Percentiles rank a stretch among this genome's conserved stretches.
Conservation (phyloP, 2,888 invertebrate genomes). For the Nomada fabriciana region DNA sequence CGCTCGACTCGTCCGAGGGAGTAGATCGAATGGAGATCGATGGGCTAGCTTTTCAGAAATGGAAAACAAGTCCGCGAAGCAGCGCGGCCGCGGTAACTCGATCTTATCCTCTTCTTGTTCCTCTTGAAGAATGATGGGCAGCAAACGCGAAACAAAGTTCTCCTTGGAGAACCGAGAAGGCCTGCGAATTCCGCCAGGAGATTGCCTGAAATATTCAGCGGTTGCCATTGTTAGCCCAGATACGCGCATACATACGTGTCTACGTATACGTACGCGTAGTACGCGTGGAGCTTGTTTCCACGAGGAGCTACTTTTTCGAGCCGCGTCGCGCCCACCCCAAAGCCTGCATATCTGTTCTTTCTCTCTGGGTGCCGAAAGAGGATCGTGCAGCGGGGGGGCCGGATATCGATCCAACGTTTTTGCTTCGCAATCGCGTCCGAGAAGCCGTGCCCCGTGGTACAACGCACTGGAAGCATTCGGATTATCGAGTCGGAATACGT, state of each 20-base stretch:
- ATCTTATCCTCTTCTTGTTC: background rate
- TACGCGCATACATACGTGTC: background rate
- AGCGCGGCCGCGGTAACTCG: background rate
- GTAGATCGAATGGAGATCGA: slow-evolving; percentile 70
- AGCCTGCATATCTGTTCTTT: background rate
- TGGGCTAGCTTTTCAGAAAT: slow-evolving; percentile 49
- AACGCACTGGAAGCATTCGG: too few species aligned
- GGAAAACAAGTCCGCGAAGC: slow-evolving; percentile 30
- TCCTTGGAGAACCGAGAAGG: slow-evolving; percentile 7
- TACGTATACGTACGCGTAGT: too few species aligned
- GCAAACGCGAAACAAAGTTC: background rate
- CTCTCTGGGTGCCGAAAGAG: background rate
- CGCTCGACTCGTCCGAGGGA: slow-evolving; percentile 55
- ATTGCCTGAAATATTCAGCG: slow-evolving; percentile 52
- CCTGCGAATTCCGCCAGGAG: slow-evolving; percentile 38
- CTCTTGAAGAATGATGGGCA: background rate
- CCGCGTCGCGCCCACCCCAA: background rate
- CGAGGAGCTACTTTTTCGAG: background rate
- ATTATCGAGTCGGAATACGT: too few species aligned
- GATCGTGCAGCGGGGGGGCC: background rate
- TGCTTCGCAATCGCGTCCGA: background rate
- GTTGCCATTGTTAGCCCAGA: slow-evolving; percentile 36
- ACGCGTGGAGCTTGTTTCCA: background rate
- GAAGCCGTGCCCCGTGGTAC: background rate
- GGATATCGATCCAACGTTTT: background rate